Percentiles rank a stretch among this genome's conserved stretches.
phyloP scores from a whole-genome alignment of 1,140 invertebrate genomes.

The Heliconius eleuchia region DNA sequence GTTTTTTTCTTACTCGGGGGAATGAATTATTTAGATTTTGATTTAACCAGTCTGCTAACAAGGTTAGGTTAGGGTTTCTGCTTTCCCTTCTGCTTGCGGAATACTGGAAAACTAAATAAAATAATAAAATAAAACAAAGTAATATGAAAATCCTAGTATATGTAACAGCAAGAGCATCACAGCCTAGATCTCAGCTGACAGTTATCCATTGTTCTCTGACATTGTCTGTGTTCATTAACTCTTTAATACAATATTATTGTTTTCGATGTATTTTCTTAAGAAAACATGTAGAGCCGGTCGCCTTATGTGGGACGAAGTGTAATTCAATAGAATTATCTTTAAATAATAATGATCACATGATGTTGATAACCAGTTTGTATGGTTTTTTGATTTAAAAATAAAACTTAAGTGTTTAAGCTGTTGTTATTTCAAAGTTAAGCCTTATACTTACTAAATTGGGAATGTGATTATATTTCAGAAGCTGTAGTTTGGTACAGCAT shows the following conservation, averaged over 20 bases:
- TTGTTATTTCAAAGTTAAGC: not conserved
- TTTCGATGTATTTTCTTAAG: not conserved
- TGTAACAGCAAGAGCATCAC: not conserved
- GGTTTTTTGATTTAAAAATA: not conserved
- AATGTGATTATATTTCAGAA: too few species aligned
- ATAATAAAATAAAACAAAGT: not conserved
- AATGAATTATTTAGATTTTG: too few species aligned
- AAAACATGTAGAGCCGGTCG: not conserved
- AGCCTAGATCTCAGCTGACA: constrained; percentile 2
- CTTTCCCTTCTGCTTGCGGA: not conserved
- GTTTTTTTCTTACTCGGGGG: too few species aligned
- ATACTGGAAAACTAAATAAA: not conserved
- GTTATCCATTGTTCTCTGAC: constrained; percentile 7
- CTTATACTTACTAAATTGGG: not conserved
- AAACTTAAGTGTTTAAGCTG: not conserved
- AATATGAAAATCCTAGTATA: not conserved
- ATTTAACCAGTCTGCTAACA: not conserved
- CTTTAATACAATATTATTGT: not conserved
- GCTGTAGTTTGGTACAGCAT: too few species aligned
- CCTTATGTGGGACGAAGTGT: not conserved
- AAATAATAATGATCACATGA: not conserved
- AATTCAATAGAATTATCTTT: not conserved
- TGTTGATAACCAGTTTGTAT: not conserved
- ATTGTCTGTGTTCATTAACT: not conserved
- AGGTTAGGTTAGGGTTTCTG: too few species aligned